Evolutionary conservation across 1,140 invertebrate genomes (phyloP).

Genomic region (Drosophila erecta): DNA sequence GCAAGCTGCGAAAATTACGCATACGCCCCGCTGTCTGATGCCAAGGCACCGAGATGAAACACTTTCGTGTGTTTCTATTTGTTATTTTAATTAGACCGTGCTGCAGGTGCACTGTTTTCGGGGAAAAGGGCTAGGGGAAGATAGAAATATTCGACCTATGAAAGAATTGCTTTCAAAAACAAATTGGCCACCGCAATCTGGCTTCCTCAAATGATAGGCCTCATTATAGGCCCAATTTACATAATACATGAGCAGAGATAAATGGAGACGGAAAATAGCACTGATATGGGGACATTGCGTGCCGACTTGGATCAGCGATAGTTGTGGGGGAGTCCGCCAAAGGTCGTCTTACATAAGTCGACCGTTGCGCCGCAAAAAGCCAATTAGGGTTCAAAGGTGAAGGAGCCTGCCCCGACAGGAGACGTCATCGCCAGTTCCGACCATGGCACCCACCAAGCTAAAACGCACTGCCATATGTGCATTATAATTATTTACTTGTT

Average conservation of each 20-base stretch:
- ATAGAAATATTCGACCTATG: not conserved
- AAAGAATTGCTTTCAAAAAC: slow-evolving; percentile 9
- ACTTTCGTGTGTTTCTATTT: slow-evolving; percentile 43
- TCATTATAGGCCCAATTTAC: slow-evolving; percentile 39
- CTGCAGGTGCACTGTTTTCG: slow-evolving; percentile 9
- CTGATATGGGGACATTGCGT: slow-evolving; percentile 22
- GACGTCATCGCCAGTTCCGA: slow-evolving; percentile 1
- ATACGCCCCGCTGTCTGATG: slow-evolving; percentile 29
- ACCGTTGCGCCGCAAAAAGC: slow-evolving; percentile 41
- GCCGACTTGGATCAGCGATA: slow-evolving; percentile 18
- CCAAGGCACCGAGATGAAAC: slow-evolving; percentile 23
- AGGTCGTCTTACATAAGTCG: slow-evolving; percentile 46
- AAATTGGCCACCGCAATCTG: slow-evolving; percentile 19
- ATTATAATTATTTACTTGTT: too few species aligned
- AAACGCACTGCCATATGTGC: not conserved
- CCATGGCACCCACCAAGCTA: not conserved
- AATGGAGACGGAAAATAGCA: not conserved
- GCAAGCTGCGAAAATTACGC: slow-evolving; percentile 40
- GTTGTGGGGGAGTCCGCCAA: slow-evolving; percentile 7
- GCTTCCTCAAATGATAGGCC: slow-evolving; percentile 28
- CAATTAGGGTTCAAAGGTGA: slow-evolving; percentile 55
- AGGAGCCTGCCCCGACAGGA: slow-evolving; percentile 4
- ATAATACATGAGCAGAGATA: slow-evolving; percentile 21
- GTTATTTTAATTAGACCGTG: slow-evolving; percentile 57
- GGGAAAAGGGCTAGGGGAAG: not conserved